Evolutionary conservation across 2,797 vertebrate species (phyloP).

Genomic region (Falco biarmicus): DNA sequence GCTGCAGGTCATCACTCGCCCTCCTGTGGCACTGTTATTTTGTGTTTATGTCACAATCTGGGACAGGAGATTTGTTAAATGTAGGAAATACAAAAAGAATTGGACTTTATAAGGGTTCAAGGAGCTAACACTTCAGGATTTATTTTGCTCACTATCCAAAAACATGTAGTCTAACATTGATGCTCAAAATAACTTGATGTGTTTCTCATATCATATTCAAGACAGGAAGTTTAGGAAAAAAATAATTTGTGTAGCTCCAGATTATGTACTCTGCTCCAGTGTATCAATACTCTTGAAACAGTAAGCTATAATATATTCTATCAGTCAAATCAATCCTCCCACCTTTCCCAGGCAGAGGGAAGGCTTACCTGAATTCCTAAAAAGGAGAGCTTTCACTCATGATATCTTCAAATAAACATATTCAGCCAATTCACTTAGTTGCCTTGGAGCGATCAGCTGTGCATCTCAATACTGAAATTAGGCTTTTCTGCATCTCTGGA

Average conservation of each 20-base stretch:
- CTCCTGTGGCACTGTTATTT: not conserved
- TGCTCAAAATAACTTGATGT: not conserved
- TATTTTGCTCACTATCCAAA: not conserved
- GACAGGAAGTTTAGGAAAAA: not conserved
- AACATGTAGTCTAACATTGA: not conserved
- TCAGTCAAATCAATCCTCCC: conserved; percentile 3
- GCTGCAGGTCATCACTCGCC: not conserved
- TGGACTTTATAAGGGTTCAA: not conserved
- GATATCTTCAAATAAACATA: conserved; percentile 11
- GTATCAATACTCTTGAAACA: not conserved
- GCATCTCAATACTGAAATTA: not conserved
- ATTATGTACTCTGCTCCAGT: not conserved
- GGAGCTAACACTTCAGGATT: not conserved
- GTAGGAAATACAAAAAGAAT: not conserved
- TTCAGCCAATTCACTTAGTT: conserved; percentile 48
- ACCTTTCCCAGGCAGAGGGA: not conserved
- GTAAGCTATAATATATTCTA: conserved; percentile 3
- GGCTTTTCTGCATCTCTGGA: not conserved
- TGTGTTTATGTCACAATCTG: not conserved
- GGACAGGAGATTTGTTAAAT: not conserved
- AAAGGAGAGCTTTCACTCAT: not conserved
- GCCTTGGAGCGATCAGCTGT: not conserved
- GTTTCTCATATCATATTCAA: not conserved
- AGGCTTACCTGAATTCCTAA: conserved; percentile 38
- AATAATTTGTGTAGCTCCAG: not conserved